Base-by-base conservation (phyloP, 2,797 vertebrate species). In the Arrhamphus sclerolepis region DNA sequence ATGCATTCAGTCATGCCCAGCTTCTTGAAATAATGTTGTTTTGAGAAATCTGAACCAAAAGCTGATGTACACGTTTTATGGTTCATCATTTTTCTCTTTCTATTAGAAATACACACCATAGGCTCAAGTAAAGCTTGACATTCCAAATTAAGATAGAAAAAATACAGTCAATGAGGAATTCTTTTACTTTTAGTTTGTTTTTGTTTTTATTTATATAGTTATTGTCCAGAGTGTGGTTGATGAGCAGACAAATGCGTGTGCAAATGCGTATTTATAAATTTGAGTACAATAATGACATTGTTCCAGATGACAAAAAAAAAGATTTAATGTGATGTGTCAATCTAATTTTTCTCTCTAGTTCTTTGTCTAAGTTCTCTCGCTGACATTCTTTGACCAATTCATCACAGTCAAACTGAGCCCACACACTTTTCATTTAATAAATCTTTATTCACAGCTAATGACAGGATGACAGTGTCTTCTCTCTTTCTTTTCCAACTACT, bases 401-500 rank as follows among this genome's bases (percentile, higher is more conserved):
- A 71, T 89, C 77, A 67, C 34, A 53, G 29, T 63, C 56, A 75
- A 70, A 61, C 48, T 53, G 59, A 60, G 58, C 70, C 73, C 81
- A 79, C 75, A 78, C 62, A 47, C 52, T 79, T 66, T 26, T 49
- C 22, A 56, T 75, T 69, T 55, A 78, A 85, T 80, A 68, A 78
- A 78, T 80, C 61, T 76, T 64, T 84, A 82, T 87, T 83, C 58
- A 72, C 50, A 67, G 77, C 78, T 83, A 83, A 82, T 66, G 56
- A 70, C 52, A 40, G 42, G 44, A 82, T 66, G 56, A 73, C 54
- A 40, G 44, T 34, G 40, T 57, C 46, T 22, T 58, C 48, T 71
- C 24, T 53, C 29, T 51, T 49, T 54, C 52, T 29, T 49, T 42
- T 59, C 60, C 44, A 31, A 10, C 31, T 46, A 13, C 28, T 59